These are phyloP conservation scores for Agriopis leucophaearia DNA, from an alignment of 2,888 invertebrate species.

Conservation along the genomic window DNA sequence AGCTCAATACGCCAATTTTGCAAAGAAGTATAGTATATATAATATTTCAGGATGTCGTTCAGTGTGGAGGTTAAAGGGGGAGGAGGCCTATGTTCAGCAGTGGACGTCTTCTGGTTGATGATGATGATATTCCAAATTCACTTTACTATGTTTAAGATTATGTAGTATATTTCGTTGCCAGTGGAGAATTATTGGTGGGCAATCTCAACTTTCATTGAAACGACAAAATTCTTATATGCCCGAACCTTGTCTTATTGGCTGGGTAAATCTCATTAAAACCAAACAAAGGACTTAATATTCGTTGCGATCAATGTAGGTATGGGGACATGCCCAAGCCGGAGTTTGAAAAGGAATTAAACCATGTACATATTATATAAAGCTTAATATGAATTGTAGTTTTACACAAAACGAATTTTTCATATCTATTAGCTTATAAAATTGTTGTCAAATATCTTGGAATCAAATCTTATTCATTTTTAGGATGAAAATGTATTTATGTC, in stretches of 20 bases:
- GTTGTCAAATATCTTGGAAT: background rate
- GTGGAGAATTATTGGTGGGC: background rate
- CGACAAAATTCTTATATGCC: background rate
- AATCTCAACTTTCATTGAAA: background rate
- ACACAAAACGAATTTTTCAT: background rate
- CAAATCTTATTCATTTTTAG: background rate
- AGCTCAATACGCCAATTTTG: too few species aligned
- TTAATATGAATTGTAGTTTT: background rate
- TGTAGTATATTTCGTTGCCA: background rate
- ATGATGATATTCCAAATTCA: too few species aligned
- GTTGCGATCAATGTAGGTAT: background rate
- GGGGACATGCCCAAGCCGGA: constrained; percentile 18
- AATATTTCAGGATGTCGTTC: too few species aligned
- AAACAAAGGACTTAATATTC: constrained; percentile 10
- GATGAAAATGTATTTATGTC: background rate
- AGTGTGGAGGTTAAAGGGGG: too few species aligned
- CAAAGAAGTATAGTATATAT: too few species aligned
- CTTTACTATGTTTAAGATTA: background rate
- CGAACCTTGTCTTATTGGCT: constrained; percentile 24
- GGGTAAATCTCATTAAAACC: constrained; percentile 10
- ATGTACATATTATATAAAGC: background rate
- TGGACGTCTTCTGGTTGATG: too few species aligned
- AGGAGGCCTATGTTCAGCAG: too few species aligned
- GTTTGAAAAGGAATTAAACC: background rate
- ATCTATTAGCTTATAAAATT: background rate